These are phyloP conservation scores for Pharmacophagus antenor DNA, from an alignment of 2,888 invertebrate species.

Conservation along the genomic window DNA sequence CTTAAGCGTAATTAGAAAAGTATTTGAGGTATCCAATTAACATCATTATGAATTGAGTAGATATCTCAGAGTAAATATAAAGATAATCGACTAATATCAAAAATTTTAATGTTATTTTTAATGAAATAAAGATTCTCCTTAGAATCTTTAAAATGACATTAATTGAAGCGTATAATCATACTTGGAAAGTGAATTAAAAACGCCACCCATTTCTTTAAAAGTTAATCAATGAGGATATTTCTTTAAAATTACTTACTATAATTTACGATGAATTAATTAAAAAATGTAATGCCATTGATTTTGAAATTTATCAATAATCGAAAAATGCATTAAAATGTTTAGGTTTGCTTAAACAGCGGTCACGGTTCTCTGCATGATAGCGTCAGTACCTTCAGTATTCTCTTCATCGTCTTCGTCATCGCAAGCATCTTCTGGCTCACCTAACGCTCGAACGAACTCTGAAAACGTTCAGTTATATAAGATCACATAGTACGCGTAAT, in stretches of 20 bases:
- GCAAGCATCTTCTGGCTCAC: conserved; percentile 91
- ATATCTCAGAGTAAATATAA: no score
- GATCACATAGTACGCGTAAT: neutral
- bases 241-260: neutral
- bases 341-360: conserved; percentile 5
- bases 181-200: neutral
- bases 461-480: conserved; percentile 37
- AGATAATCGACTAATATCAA: no score
- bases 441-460: conserved; percentile 92
- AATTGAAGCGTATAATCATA: no score
- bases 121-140: no score
- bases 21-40: conserved; percentile 23
- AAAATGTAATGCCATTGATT: neutral
- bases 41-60: no score
- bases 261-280: neutral
- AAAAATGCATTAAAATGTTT: neutral
- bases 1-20: conserved; percentile 8
- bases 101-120: no score
- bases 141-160: no score
- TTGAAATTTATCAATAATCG: neutral
- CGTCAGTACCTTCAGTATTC: conserved; percentile 53
- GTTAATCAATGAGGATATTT: neutral
- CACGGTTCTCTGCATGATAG: conserved; percentile 50
- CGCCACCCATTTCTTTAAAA: neutral
- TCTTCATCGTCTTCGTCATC: conserved; percentile 85